Conservation (phyloP, 1,140 invertebrate genomes). For the Marisa cornuarietis region DNA sequence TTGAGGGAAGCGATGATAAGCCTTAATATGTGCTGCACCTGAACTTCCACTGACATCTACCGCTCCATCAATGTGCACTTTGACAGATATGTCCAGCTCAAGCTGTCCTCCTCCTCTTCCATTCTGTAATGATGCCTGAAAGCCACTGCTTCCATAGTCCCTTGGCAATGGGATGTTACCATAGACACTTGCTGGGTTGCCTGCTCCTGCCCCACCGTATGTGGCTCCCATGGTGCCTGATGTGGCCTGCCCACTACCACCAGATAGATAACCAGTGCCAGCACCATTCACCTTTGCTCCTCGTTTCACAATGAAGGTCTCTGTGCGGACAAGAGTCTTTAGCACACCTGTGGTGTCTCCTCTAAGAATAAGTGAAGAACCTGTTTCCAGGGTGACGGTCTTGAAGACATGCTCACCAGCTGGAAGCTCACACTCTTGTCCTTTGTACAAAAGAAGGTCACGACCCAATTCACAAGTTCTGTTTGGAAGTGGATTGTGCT, state of each 20-base stretch:
- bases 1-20: too few relatives aligned
- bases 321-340: constrained; percentile 45
- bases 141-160: constrained; percentile 50
- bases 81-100: constrained; percentile 25
- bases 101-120: constrained; percentile 53
- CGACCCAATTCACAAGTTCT: constrained; percentile 10
- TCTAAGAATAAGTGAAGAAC: constrained; percentile 37
- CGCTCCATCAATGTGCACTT: constrained; percentile 40
- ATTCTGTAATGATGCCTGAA: constrained; percentile 17
- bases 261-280: constrained; percentile 37
- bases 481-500: constrained; percentile 10
- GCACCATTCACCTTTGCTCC: constrained; percentile 34
- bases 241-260: constrained; percentile 37
- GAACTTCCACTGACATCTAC: constrained; percentile 46
- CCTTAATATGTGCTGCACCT: neutral
- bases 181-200: constrained; percentile 35
- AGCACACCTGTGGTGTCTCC: constrained; percentile 38
- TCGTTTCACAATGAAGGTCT: constrained; percentile 36
- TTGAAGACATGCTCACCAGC: constrained; percentile 39
- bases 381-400: constrained; percentile 39
- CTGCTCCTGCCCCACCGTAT: constrained; percentile 43
- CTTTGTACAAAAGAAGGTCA: constrained; percentile 28
- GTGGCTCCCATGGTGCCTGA: constrained; percentile 33
- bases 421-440: constrained; percentile 37
- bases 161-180: constrained; percentile 44